These are phyloP conservation scores for Novumbra hubbsi DNA, from an alignment of 2,797 vertebrate species.

Conservation along the genomic window DNA sequence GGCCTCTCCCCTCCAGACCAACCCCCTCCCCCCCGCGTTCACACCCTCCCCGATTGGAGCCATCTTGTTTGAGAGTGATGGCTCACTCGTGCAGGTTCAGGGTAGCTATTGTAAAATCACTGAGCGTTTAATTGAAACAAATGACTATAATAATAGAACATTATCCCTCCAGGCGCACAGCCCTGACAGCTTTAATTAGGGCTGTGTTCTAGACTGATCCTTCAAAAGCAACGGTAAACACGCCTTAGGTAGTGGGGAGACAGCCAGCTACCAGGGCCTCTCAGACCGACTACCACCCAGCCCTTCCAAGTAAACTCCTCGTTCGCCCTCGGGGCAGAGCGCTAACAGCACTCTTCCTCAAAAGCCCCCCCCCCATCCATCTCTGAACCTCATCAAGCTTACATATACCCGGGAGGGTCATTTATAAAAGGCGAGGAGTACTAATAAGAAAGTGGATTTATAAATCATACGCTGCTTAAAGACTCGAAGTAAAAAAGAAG, in stretches of 20 bases:
- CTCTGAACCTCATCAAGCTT: slow-evolving; percentile 64
- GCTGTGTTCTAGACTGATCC: slow-evolving; percentile 94
- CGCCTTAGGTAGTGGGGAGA: slow-evolving; percentile 24
- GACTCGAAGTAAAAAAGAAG: slow-evolving; percentile 58
- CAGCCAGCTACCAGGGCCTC: slow-evolving; percentile 14
- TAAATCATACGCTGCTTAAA: slow-evolving; percentile 75
- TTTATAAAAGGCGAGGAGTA: slow-evolving; percentile 68
- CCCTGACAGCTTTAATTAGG: slow-evolving; percentile 99
- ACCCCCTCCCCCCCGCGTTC: background rate
- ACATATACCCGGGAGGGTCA: slow-evolving; percentile 69
- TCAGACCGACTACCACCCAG: background rate
- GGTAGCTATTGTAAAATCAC: slow-evolving; percentile 99
- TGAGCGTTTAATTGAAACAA: slow-evolving; percentile 99
- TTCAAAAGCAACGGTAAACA: slow-evolving; percentile 83
- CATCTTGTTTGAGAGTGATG: slow-evolving; percentile 97
- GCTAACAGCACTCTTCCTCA: slow-evolving; percentile 71
- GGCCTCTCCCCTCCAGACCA: background rate
- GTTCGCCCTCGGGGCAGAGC: slow-evolving; percentile 73
- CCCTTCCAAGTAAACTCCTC: slow-evolving; percentile 66
- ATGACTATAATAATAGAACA: slow-evolving; percentile 99
- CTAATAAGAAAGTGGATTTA: slow-evolving; percentile 74
- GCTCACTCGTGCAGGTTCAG: slow-evolving; percentile 94
- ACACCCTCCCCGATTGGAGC: slow-evolving; percentile 75
- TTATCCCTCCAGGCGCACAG: slow-evolving; percentile 97
- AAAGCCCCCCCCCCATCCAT: slow-evolving; percentile 59